These are phyloP conservation scores for Genyomyrus donnyi DNA, from an alignment of 2,113 vertebrate species.

Conservation along the genomic window DNA sequence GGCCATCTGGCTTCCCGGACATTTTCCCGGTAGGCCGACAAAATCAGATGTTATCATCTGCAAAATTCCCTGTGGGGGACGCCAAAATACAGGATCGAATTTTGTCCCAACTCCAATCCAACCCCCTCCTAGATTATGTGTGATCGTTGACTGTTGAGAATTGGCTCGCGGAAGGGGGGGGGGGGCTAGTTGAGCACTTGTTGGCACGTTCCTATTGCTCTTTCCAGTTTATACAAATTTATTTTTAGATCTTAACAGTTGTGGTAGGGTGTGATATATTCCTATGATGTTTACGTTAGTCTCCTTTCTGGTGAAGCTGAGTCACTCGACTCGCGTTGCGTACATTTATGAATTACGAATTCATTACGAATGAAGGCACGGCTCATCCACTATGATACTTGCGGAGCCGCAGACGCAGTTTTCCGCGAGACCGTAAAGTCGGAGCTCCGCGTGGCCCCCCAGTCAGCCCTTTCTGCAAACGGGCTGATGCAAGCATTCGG, in stretches of 20 bases:
- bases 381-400: not conserved
- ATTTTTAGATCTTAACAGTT: not conserved
- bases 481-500: slow-evolving; percentile 47
- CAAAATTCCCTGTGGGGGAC: not conserved
- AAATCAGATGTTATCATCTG: not conserved
- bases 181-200: not conserved
- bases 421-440: not conserved
- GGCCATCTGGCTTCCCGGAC: not conserved
- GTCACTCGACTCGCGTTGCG: not conserved
- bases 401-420: not conserved
- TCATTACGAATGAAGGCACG: not conserved
- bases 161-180: not conserved
- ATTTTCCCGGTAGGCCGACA: not conserved
- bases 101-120: not conserved
- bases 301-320: not conserved
- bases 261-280: not conserved
- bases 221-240: not conserved
- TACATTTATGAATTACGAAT: not conserved
- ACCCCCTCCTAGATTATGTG: not conserved
- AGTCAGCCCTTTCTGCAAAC: not conserved
- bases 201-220: not conserved
- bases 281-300: not conserved
- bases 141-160: not conserved
- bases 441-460: not conserved
- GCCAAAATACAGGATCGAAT: not conserved